Base-by-base conservation (phyloP, 37 sponge, comb jelly and placozoan species). In the Hexactinellida sp. region DNA sequence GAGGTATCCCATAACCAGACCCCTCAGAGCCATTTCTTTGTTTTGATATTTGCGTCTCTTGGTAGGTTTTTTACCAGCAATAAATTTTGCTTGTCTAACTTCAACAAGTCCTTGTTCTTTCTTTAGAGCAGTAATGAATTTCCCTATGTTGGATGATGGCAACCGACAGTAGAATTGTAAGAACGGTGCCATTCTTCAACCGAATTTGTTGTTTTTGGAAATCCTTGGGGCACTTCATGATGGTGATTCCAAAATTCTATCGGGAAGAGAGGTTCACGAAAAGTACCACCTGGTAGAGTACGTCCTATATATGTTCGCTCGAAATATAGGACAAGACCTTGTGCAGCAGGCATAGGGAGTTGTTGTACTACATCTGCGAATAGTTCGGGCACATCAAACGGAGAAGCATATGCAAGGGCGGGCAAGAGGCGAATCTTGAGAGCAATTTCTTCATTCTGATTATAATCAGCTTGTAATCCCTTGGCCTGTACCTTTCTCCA, bases 391-490 rank as follows among this genome's bases (percentile, higher is more conserved):
- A 63, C 76, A 63, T 63, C 76, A 63, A 25, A 25, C 13, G 21
- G 76, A 7, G 30, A n/a, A 25, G 30, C 76, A 3, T 21, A 63
- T 21, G 76, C 76, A 63, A 63, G 76, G 13, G 76, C 3, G 25
- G 76, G 25, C 30, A 63, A 25, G 28, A 25, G 76, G 3, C 13
- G 52, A 47, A 47, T 47, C n/a, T n/a, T n/a, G n/a, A n/a, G n/a
- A n/a, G n/a, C n/a, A n/a, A n/a, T n/a, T 10, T 63, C 76, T 28
- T 63, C 76, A 63, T 63, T 63, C 21, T 63, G 3, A n/a, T 25
- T 63, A 63, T 63, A 63, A 63, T 63, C 76, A 63, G 21, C 76
- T 25, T n/a, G n/a, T n/a, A n/a, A n/a, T n/a, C n/a, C n/a, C n/a
- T n/a, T n/a, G n/a, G n/a, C n/a, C n/a, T n/a, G n/a, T n/a, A n/a